Conservation (phyloP, 2,888 invertebrate species). For the Ganaspis brasiliensis region DNA sequence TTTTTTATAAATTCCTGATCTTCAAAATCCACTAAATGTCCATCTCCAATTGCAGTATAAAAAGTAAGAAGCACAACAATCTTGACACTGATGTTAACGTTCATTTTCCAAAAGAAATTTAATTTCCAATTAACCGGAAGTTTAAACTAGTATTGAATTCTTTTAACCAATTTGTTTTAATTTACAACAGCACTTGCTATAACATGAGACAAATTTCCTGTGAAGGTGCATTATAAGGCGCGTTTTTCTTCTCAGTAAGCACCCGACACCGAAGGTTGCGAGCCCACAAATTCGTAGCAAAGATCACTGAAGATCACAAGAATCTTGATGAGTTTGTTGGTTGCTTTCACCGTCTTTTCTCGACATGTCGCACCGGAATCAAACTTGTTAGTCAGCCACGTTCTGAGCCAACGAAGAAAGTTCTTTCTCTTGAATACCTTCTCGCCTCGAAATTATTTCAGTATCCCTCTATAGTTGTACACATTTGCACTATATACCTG, state of each 20-base stretch:
- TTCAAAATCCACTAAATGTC: constrained; percentile 2
- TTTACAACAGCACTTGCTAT: background rate
- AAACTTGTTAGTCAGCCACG: constrained; percentile 58
- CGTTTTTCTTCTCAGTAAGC: constrained; percentile 31
- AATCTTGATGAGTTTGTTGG: constrained; percentile 55
- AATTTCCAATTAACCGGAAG: background rate
- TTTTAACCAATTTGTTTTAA: background rate
- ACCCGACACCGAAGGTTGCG: constrained; percentile 51
- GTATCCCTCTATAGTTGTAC: background rate
- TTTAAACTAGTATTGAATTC: too few relatives aligned
- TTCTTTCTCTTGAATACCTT: constrained; percentile 68
- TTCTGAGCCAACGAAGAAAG: constrained; percentile 73
- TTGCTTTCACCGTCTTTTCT: constrained; percentile 71
- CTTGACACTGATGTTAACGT: constrained; percentile 6
- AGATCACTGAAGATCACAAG: constrained; percentile 56
- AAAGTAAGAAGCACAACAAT: constrained; percentile 3
- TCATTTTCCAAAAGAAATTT: background rate
- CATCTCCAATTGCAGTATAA: background rate
- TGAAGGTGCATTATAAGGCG: constrained; percentile 55
- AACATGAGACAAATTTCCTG: constrained; percentile 38
- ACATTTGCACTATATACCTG: constrained; percentile 22
- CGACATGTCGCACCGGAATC: constrained; percentile 68
- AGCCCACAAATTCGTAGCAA: constrained; percentile 48
- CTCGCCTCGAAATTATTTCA: constrained; percentile 44
- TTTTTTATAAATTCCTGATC: constrained; percentile 4